Conservation (phyloP, 2,888 invertebrate species). For the Nephrotoma guestfalica region DNA sequence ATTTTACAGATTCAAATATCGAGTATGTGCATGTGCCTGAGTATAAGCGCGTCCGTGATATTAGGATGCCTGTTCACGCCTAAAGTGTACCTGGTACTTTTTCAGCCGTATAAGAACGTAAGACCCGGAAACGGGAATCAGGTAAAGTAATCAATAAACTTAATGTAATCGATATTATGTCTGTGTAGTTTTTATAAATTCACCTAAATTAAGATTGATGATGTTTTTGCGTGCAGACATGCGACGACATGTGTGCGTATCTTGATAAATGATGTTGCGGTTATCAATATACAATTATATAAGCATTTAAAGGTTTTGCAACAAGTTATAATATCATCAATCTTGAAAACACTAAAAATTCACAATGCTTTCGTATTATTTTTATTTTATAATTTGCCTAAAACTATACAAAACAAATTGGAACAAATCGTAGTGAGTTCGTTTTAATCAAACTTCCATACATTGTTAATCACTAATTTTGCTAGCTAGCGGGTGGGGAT, state of each 20-base stretch:
- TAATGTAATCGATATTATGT: not conserved
- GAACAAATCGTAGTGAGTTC: not conserved
- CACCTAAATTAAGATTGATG: not conserved
- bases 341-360: not conserved
- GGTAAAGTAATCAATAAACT: slow-evolving; percentile 1
- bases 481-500: slow-evolving; percentile 5
- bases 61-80: slow-evolving; percentile 60
- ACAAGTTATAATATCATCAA: not conserved
- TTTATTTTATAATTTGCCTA: not conserved
- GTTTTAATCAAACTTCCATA: not conserved
- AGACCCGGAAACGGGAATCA: slow-evolving; percentile 31
- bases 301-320: not conserved
- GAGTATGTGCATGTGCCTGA: slow-evolving; percentile 62
- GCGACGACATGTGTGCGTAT: not conserved
- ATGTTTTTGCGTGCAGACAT: not conserved
- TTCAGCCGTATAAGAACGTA: slow-evolving; percentile 66
- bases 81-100: slow-evolving; percentile 61
- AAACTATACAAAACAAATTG: not conserved
- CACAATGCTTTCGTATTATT: not conserved
- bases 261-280: not conserved
- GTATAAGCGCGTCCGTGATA: slow-evolving; percentile 59
- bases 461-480: slow-evolving; percentile 1
- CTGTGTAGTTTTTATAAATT: not conserved
- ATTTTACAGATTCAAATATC: slow-evolving; percentile 54
- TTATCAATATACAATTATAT: not conserved